Evolutionary conservation across 2,888 invertebrate genomes (phyloP).

Genomic region (Arrhopalites spinosus): DNA sequence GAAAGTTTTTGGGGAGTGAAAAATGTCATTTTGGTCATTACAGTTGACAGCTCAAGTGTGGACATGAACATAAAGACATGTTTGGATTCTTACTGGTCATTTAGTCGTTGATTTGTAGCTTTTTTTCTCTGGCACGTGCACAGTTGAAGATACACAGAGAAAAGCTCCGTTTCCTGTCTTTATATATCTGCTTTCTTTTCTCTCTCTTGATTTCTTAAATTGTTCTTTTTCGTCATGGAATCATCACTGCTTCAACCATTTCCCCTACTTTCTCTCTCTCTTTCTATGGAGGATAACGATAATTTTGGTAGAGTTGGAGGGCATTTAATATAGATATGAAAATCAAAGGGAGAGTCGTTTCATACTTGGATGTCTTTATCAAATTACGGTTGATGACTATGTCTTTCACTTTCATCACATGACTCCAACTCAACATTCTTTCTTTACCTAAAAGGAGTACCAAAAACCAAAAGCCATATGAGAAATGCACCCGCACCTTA

Average conservation of each 20-base stretch:
- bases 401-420: neutral
- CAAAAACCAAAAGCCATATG: too few relatives aligned
- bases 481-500: too few relatives aligned
- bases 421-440: neutral
- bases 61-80: constrained; percentile 10
- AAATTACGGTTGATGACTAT: neutral
- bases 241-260: neutral
- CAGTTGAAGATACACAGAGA: too few relatives aligned
- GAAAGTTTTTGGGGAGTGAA: neutral
- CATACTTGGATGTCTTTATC: neutral
- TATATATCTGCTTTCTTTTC: neutral
- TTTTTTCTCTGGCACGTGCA: constrained; percentile 10
- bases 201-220: neutral
- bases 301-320: neutral
- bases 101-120: constrained; percentile 24
- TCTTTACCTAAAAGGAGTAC: too few relatives aligned
- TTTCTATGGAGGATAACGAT: neutral
- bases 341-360: too few relatives aligned
- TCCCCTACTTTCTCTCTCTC: neutral
- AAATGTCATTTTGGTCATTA: constrained; percentile 7
- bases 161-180: neutral
- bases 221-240: neutral
- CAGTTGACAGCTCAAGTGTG: constrained; percentile 23
- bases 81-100: constrained; percentile 7
- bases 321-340: neutral